These are phyloP conservation scores for Seira sanloemensis DNA, from an alignment of 2,888 invertebrate species.

Conservation along the genomic window DNA sequence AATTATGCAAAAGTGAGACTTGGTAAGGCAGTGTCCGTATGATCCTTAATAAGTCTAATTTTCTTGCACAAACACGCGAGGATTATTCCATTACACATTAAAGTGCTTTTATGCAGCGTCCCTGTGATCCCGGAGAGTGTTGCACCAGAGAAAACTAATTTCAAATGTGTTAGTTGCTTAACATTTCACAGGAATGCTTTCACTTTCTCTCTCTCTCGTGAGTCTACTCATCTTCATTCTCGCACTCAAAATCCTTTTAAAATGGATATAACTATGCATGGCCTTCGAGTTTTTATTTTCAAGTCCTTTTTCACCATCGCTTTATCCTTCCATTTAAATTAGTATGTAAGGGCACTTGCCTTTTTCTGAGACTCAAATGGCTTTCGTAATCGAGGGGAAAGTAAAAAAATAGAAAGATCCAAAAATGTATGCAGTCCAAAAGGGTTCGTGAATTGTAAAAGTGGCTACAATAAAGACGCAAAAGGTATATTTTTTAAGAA, in stretches of 20 bases:
- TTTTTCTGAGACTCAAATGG: not conserved
- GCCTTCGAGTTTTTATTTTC: not conserved
- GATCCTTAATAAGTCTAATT: not conserved
- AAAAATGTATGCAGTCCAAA: no score
- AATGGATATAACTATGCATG: no score
- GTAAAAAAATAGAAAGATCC: not conserved
- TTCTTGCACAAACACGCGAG: not conserved
- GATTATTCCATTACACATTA: not conserved
- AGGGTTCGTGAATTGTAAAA: no score
- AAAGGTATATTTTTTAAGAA: not conserved
- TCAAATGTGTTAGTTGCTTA: not conserved
- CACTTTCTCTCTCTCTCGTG: not conserved
- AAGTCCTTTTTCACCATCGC: not conserved
- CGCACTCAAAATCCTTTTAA: not conserved
- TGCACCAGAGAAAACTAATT: not conserved
- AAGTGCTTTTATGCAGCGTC: not conserved
- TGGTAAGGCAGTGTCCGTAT: not conserved
- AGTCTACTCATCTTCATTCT: not conserved
- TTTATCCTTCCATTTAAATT: not conserved
- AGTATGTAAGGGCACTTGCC: not conserved
- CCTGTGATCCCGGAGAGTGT: not conserved
- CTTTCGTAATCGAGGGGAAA: not conserved
- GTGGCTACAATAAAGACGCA: no score
- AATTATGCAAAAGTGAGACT: not conserved
- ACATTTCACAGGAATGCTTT: not conserved